Percentiles rank a stretch among this genome's conserved stretches.
These are phyloP conservation scores for Zonotrichia leucophrys DNA, from an alignment of 2,113 vertebrate genomes.

Conservation along the genomic window DNA sequence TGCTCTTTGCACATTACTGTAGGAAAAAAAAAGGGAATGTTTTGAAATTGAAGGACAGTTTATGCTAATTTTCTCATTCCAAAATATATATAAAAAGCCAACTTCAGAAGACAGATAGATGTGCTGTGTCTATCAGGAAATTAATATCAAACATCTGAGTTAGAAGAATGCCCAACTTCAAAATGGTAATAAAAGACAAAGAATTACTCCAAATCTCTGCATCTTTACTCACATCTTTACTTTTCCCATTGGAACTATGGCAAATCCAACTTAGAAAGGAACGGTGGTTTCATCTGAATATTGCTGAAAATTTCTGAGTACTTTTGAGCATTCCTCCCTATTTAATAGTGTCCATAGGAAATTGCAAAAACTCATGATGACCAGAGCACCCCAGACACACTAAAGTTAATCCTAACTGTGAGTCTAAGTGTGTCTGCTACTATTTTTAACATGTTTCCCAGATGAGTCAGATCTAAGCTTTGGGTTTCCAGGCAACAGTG, in stretches of 20 bases:
- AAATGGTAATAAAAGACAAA: background rate
- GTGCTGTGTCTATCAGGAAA: background rate
- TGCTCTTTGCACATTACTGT: background rate
- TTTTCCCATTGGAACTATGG: background rate
- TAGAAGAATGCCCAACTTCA: background rate
- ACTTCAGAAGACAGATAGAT: background rate
- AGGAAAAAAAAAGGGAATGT: background rate
- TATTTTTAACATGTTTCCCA: background rate
- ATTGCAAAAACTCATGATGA: fast-evolving
- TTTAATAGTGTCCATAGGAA: background rate
- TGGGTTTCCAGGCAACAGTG: background rate
- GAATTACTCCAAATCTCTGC: background rate
- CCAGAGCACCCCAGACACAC: background rate
- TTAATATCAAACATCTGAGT: background rate
- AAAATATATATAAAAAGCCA: background rate
- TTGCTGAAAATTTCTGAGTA: background rate
- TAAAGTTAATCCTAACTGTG: background rate
- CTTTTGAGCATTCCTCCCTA: background rate
- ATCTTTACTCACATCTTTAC: background rate
- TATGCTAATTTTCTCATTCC: background rate
- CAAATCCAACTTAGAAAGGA: background rate
- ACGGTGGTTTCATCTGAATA: background rate
- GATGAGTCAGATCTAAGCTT: background rate
- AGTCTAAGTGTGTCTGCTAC: background rate
- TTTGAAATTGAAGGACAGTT: background rate